These are phyloP conservation scores for Catharus bicknelli DNA, from an alignment of 2,113 vertebrate genomes.

Conservation along the genomic window DNA sequence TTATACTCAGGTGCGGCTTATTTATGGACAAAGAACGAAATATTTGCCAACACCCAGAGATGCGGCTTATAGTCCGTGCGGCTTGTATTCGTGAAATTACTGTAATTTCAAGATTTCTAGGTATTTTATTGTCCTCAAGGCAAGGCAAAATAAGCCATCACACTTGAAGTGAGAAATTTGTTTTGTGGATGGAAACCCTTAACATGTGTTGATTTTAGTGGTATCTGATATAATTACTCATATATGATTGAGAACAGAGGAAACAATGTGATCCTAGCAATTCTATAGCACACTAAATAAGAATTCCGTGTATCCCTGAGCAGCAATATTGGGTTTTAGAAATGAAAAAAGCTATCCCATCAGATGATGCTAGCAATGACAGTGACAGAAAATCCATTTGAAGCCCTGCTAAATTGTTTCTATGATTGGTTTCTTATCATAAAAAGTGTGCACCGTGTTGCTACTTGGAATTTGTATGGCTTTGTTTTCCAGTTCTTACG, in stretches of 20 bases:
- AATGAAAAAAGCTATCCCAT: neutral
- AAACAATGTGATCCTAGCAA: neutral
- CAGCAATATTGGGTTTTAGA: neutral
- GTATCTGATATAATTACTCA: neutral
- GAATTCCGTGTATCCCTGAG: neutral
- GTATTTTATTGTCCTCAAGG: neutral
- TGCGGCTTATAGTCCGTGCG: too few species aligned
- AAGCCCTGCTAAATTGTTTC: neutral
- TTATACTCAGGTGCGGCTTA: too few species aligned
- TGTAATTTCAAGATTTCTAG: neutral
- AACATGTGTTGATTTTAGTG: neutral
- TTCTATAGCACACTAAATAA: neutral
- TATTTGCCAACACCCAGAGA: too few species aligned
- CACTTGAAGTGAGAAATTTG: neutral
- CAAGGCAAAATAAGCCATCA: neutral
- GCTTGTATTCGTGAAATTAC: too few species aligned
- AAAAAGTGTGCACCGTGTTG: rapidly evolving
- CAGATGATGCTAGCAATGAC: neutral
- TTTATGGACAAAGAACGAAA: too few species aligned
- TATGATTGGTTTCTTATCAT: neutral
- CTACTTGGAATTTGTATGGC: neutral
- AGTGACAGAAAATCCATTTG: neutral
- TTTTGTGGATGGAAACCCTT: neutral
- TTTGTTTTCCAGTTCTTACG: neutral
- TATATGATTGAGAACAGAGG: neutral